Evolutionary conservation across 2,888 invertebrate species (phyloP), one percentile per base, ranked within the genome.

Genomic region (Apodemia mormo): DNA sequence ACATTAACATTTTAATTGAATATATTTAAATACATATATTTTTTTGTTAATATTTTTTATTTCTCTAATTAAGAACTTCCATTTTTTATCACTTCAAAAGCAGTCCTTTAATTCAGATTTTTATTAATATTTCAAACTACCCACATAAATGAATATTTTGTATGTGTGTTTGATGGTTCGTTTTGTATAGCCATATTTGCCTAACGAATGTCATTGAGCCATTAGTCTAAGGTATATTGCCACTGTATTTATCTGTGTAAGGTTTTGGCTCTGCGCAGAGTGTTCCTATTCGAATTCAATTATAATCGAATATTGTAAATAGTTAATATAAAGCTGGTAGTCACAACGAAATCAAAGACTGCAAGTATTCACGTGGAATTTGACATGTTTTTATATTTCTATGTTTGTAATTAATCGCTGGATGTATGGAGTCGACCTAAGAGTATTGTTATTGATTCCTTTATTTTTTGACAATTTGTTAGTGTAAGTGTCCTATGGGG

Each of bases 321-420:
- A 91, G 84, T 81, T 74, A 75, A 82, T 80, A 77, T 81, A 83
- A 89, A 85, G 87, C 90, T 90, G 85, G 89, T 93, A 91, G 92
- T 93, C 92, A 92, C 93, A 92, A 92, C 88, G 91, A 90, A 91
- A 88, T 88, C 87, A 90, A 92, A 93, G 92, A 93, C 92, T 92
- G 92, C 92, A 80, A 85, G 89, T 89, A 83, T 88, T 88, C 81
- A 83, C 78, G 81, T 85, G 81, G 80, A 81, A 81, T 81, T 86
- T 87, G 87, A 90, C 83, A 83, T 86, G 85, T 82, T 82, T 80
- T 80, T 77, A 80, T 78, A 77, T 79, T 78, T 81, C 78, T 83
- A 86, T 83, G 88, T 87, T 85, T 85, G 79, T 90, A 86, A 88
- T 88, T 89, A 90, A 90, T 90, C 84, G 80, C 66, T 37, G 66